These are phyloP conservation scores for Galerucella calmariensis DNA, from an alignment of 2,888 invertebrate genomes.

Conservation along the genomic window DNA sequence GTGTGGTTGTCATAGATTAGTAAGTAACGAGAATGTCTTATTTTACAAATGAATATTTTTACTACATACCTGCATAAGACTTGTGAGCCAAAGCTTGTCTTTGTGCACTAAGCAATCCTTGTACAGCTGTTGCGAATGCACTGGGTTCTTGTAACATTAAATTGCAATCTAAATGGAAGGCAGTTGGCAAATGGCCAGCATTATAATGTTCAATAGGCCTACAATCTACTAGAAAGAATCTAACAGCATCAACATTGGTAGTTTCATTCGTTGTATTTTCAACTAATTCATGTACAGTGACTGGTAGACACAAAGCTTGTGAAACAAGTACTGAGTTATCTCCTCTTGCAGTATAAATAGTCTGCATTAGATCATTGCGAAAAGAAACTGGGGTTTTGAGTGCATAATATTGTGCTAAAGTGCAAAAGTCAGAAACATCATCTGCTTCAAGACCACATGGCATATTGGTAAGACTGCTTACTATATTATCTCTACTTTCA, in stretches of 20 bases:
- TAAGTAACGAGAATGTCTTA: no score
- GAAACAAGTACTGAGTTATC: constrained; percentile 66
- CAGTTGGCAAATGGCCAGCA: constrained; percentile 95
- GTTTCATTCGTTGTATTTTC: constrained; percentile 80
- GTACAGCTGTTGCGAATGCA: constrained; percentile 94
- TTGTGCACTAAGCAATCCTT: constrained; percentile 90
- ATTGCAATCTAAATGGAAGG: constrained; percentile 97
- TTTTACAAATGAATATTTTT: no score
- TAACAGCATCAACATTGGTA: constrained; percentile 70
- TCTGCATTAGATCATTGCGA: constrained; percentile 81
- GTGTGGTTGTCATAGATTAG: no score
- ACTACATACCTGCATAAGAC: constrained; percentile 74
- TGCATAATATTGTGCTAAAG: constrained; percentile 95
- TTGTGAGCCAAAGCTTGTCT: constrained; percentile 87
- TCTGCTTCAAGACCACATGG: constrained; percentile 90
- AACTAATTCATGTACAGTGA: constrained; percentile 93
- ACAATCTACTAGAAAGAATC: constrained; percentile 97
- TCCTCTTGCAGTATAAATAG: constrained; percentile 65
- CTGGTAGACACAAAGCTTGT: constrained; percentile 93
- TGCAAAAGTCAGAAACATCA: constrained; percentile 97
- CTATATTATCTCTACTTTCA: constrained; percentile 75
- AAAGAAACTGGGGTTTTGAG: constrained; percentile 93
- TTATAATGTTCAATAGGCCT: constrained; percentile 97
- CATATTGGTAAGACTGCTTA: constrained; percentile 77
- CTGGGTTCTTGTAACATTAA: constrained; percentile 96